These are phyloP conservation scores for Prunella fulvescens DNA, from an alignment of 2,113 vertebrate species.

Conservation along the genomic window DNA sequence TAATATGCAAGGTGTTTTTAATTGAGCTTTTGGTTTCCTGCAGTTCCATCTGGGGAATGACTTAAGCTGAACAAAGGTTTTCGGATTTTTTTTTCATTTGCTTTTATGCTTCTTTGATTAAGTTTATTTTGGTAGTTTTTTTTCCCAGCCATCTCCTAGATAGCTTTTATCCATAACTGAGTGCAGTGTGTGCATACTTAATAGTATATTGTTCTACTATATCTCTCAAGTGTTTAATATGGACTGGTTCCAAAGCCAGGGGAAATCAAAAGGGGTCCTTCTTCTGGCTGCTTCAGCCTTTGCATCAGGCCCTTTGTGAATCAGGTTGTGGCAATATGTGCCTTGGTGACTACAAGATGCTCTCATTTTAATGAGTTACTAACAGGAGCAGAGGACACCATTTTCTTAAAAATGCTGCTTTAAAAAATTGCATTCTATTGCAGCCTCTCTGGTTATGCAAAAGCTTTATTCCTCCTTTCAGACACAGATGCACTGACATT, in stretches of 20 bases:
- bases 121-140: constrained; percentile 22
- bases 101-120: constrained; percentile 47
- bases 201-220: not conserved
- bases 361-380: not conserved
- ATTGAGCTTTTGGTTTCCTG: constrained; percentile 49
- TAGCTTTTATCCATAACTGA: not conserved
- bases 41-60: constrained; percentile 5
- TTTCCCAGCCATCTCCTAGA: constrained; percentile 2
- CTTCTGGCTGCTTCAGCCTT: not conserved
- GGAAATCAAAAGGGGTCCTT: constrained; percentile 9
- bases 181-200: not conserved
- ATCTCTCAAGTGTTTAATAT: constrained; percentile 1
- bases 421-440: not conserved
- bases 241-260: not conserved
- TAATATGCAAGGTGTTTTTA: constrained; percentile 64
- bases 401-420: not conserved
- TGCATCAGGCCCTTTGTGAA: not conserved
- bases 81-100: not conserved
- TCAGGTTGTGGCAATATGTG: not conserved
- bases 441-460: not conserved
- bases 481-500: not conserved
- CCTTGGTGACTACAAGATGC: not conserved
- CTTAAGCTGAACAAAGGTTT: constrained; percentile 46
- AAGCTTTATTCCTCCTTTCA: not conserved
- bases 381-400: not conserved